These are phyloP conservation scores for Nephrotoma guestfalica DNA, from an alignment of 2,888 invertebrate genomes.

Conservation along the genomic window DNA sequence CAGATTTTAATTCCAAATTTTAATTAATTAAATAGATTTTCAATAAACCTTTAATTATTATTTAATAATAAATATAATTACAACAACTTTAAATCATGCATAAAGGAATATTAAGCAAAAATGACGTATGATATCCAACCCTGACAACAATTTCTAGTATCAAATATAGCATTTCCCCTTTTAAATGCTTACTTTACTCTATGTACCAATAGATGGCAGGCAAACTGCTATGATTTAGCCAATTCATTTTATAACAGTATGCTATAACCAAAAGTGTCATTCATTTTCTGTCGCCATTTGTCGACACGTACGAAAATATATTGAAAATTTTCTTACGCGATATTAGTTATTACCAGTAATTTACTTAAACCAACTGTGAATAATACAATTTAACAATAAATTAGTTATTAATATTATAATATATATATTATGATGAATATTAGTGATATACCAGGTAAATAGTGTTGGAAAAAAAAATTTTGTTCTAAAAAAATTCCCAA, in stretches of 20 bases:
- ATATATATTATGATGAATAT: not conserved
- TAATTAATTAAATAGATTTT: not conserved
- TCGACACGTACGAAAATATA: not conserved
- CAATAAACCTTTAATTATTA: not conserved
- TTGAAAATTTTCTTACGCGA: not conserved
- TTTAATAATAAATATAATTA: not conserved
- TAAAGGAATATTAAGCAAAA: not conserved
- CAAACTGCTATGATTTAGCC: not conserved
- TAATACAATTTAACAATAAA: not conserved
- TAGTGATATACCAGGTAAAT: not conserved
- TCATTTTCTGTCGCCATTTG: constrained; percentile 5
- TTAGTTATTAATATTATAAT: not conserved
- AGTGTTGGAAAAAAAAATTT: not conserved
- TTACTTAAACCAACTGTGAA: not conserved
- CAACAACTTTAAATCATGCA: not conserved
- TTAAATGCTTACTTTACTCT: not conserved
- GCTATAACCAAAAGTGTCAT: not conserved
- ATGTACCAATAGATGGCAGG: not conserved
- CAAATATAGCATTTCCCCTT: not conserved
- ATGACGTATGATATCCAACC: not conserved
- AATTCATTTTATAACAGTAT: constrained; percentile 1
- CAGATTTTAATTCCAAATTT: not conserved
- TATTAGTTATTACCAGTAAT: not conserved
- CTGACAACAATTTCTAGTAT: not conserved
- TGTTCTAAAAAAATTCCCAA: not conserved